Evolutionary conservation across 2,888 invertebrate species (phyloP).

Genomic region (Lycia hirtaria): DNA sequence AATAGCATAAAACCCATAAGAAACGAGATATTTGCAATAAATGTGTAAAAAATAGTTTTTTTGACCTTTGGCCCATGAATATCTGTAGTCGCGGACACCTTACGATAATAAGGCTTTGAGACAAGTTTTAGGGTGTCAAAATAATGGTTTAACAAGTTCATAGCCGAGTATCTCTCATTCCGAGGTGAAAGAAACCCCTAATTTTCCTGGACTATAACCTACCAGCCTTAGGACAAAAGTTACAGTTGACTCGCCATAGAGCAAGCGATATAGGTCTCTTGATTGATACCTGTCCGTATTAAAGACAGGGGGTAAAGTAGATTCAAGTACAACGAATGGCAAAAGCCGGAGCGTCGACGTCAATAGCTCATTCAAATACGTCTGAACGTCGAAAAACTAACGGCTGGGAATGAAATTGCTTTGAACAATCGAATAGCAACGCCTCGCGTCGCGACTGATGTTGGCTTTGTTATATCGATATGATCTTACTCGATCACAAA

Average conservation of each 20-base stretch:
- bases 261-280: not conserved
- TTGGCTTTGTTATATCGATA: slow-evolving; percentile 55
- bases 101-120: too few species aligned
- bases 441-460: slow-evolving; percentile 55
- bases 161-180: too few species aligned
- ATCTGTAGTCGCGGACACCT: too few species aligned
- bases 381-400: slow-evolving; percentile 51
- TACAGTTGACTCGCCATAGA: not conserved
- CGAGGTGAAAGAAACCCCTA: too few species aligned
- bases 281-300: slow-evolving; percentile 7
- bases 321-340: slow-evolving; percentile 46
- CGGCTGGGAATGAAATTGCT: slow-evolving; percentile 65
- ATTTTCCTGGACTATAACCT: too few species aligned
- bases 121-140: too few species aligned
- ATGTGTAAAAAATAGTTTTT: too few species aligned
- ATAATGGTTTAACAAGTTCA: too few species aligned
- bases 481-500: slow-evolving; percentile 51
- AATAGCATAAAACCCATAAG: too few species aligned
- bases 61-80: too few species aligned
- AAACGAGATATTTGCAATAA: too few species aligned
- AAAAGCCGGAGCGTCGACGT: slow-evolving; percentile 53
- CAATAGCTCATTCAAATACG: slow-evolving; percentile 55
- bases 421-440: slow-evolving; percentile 63
- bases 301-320: slow-evolving; percentile 21
- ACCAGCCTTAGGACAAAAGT: slow-evolving; percentile 1